phyloP scores from a whole-genome alignment of 2,113 vertebrate species.

The Corythaixoides concolor region DNA sequence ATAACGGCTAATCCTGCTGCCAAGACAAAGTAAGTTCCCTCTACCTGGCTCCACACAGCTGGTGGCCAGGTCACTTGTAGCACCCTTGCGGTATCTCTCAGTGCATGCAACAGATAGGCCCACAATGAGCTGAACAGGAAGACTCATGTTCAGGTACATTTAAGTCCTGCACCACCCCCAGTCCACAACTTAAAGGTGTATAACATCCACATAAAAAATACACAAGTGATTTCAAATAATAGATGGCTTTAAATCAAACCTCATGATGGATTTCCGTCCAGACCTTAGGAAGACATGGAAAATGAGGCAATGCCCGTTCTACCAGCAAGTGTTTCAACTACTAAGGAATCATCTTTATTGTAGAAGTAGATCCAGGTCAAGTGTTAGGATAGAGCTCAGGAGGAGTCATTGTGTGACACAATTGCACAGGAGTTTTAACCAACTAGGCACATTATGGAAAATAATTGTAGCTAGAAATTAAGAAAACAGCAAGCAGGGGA shows the following conservation, averaged over 20 bases:
- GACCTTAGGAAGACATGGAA: background rate
- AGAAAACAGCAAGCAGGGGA: background rate
- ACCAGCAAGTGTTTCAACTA: background rate
- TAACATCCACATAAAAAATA: background rate
- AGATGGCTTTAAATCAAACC: background rate
- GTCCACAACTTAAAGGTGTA: background rate
- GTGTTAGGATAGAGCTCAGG: background rate
- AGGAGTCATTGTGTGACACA: background rate
- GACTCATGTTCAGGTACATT: background rate
- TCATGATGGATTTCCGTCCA: background rate
- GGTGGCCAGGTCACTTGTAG: background rate
- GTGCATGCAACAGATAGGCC: background rate
- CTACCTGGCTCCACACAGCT: rapidly evolving
- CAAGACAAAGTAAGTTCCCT: background rate
- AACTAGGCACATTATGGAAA: background rate
- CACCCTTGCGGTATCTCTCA: background rate
- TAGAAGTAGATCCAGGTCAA: background rate
- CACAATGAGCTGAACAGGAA: background rate
- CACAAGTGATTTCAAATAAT: background rate
- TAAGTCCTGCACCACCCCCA: background rate
- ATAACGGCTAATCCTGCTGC: background rate
- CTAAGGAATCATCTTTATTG: background rate
- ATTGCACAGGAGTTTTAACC: background rate
- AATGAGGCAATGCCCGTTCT: background rate
- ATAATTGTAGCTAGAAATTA: background rate